Evolutionary conservation across 2,113 vertebrate species (phyloP).

Genomic region (Speoplatyrhinus poulsoni): DNA sequence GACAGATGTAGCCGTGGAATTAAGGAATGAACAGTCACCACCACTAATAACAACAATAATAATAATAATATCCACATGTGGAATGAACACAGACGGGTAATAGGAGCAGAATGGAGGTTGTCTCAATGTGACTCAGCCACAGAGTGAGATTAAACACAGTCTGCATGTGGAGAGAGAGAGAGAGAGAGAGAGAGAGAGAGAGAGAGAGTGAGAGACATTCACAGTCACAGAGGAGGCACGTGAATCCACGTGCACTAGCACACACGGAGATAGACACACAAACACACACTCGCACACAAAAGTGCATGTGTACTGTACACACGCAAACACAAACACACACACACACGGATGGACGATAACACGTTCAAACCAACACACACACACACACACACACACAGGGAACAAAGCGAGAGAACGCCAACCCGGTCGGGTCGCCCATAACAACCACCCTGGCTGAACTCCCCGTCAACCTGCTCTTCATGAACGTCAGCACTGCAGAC

Average conservation of each 20-base stretch:
- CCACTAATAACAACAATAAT: no score
- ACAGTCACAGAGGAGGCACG: slow-evolving; percentile 32
- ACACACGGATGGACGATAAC: neutral
- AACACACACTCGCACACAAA: neutral
- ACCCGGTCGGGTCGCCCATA: neutral
- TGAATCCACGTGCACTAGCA: slow-evolving; percentile 23
- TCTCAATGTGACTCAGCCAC: no score
- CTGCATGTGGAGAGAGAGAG: slow-evolving; percentile 4
- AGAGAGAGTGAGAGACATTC: slow-evolving; percentile 59
- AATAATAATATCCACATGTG: no score
- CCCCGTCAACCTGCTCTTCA: slow-evolving; percentile 23
- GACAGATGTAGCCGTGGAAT: no score
- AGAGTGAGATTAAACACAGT: slow-evolving; percentile 7
- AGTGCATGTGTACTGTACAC: neutral
- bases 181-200: no score
- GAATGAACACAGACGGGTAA: no score
- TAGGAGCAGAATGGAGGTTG: no score
- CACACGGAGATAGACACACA: slow-evolving; percentile 25
- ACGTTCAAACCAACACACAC: neutral
- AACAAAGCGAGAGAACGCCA: neutral
- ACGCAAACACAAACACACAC: slow-evolving; percentile 13
- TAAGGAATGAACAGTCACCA: no score
- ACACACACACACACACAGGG: neutral
- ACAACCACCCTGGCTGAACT: slow-evolving; percentile 23
- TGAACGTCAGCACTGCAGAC: slow-evolving; percentile 15